Conservation (phyloP, 1,140 invertebrate genomes). For the Bombyx mori region DNA sequence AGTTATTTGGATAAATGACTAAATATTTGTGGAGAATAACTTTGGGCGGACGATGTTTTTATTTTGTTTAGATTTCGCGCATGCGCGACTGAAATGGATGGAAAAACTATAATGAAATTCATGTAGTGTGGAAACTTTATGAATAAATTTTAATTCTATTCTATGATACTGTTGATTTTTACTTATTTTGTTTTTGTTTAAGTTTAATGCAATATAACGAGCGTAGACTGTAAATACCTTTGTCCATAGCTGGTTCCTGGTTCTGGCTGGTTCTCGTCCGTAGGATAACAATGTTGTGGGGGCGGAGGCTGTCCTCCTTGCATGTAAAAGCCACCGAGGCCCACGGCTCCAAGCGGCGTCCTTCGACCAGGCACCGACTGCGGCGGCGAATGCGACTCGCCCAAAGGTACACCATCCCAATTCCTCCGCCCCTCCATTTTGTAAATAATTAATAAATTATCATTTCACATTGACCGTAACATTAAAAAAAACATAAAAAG, state of each 20-base stretch:
- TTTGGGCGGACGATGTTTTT: neutral
- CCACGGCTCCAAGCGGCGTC: conserved; percentile 86
- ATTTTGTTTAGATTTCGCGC: conserved; percentile 12
- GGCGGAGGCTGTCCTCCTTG: conserved; percentile 73
- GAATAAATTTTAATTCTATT: neutral
- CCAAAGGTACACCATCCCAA: conserved; percentile 61
- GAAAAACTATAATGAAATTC: neutral
- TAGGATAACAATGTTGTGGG: conserved; percentile 72
- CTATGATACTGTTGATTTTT: neutral
- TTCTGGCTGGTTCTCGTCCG: conserved; percentile 86
- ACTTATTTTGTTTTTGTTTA: neutral
- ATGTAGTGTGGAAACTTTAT: neutral
- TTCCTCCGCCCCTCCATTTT: conserved; percentile 59
- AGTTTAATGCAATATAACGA: neutral
- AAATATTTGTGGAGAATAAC: too few relatives aligned
- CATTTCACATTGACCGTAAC: conserved; percentile 25
- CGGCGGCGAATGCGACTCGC: conserved; percentile 70
- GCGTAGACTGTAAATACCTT: conserved; percentile 33
- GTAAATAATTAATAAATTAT: conserved; percentile 22
- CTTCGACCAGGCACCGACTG: conserved; percentile 79
- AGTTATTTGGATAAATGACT: too few relatives aligned
- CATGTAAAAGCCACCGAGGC: conserved; percentile 84
- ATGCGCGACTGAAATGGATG: conserved; percentile 12
- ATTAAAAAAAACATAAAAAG: conserved; percentile 21
- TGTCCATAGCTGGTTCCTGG: conserved; percentile 67